Conservation (phyloP, 2,888 invertebrate species). For the Rhorus exstirpatorius region DNA sequence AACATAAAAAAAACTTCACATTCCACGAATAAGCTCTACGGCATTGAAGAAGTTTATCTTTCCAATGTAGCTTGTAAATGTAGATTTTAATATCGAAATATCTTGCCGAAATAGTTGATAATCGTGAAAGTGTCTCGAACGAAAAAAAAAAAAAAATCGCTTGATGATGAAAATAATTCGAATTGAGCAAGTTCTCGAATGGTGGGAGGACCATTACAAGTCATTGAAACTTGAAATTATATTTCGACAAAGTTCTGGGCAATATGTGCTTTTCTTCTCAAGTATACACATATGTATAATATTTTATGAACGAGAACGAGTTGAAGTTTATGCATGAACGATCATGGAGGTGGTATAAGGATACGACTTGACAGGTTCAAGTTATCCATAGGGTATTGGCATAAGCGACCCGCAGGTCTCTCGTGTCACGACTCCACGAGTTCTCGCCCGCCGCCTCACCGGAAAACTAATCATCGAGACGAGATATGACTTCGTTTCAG, state of each 20-base stretch:
- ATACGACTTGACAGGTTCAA: slow-evolving; percentile 54
- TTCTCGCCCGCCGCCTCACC: slow-evolving; percentile 35
- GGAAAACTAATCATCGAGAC: slow-evolving; percentile 66
- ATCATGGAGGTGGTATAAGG: slow-evolving; percentile 28
- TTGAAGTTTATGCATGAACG: slow-evolving; percentile 38
- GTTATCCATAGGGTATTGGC: slow-evolving; percentile 60
- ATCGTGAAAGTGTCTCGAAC: too few relatives aligned
- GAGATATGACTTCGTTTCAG: slow-evolving; percentile 64
- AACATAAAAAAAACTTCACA: too few relatives aligned
- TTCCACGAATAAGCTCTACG: too few relatives aligned
- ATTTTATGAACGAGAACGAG: not conserved
- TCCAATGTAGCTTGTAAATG: too few relatives aligned
- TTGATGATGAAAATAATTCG: not conserved
- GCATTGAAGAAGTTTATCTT: too few relatives aligned
- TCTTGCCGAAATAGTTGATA: too few relatives aligned
- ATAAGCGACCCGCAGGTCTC: slow-evolving; percentile 39
- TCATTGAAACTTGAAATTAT: not conserved
- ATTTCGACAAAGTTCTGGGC: slow-evolving; percentile 8
- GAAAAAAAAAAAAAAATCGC: not conserved
- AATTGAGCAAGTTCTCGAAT: slow-evolving; percentile 2
- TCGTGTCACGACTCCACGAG: slow-evolving; percentile 22
- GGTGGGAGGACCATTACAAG: too few relatives aligned
- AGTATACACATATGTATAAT: not conserved
- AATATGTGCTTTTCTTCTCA: not conserved
- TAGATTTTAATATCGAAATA: too few relatives aligned